phyloP scores from a whole-genome alignment of 2,888 invertebrate species.

The Rhagium mordax region DNA sequence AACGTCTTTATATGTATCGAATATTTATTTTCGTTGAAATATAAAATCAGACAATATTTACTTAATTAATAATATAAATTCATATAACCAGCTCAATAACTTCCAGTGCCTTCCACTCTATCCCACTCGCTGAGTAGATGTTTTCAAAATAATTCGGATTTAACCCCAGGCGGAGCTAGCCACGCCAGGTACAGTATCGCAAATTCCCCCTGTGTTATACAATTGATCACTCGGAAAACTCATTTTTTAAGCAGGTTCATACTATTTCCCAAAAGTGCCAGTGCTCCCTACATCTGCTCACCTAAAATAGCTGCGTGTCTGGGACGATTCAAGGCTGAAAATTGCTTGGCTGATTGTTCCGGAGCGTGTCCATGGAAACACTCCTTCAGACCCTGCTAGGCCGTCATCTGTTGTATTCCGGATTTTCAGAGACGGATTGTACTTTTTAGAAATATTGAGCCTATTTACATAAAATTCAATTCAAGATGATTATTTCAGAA shows the following conservation, averaged over 20 bases:
- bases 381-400: constrained; percentile 53
- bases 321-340: constrained; percentile 32
- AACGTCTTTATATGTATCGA: too few relatives aligned
- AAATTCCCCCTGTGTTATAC: constrained; percentile 51
- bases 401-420: constrained; percentile 63
- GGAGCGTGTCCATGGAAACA: constrained; percentile 65
- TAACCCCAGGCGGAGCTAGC: constrained; percentile 37
- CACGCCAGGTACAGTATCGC: constrained; percentile 39
- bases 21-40: background rate
- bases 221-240: constrained; percentile 62
- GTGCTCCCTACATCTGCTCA: constrained; percentile 52
- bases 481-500: background rate
- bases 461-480: constrained; percentile 24
- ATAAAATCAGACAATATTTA: background rate
- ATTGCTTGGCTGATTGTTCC: constrained; percentile 50
- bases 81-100: constrained; percentile 9
- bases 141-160: constrained; percentile 9
- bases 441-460: constrained; percentile 26
- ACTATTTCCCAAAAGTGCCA: constrained; percentile 56
- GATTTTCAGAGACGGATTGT: constrained; percentile 17
- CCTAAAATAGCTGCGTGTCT: constrained; percentile 39
- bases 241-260: constrained; percentile 56
- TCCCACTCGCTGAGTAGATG: background rate
- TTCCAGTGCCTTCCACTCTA: background rate
- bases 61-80: background rate